Percentiles rank a stretch among this genome's conserved stretches.
Evolutionary conservation across 2,797 vertebrate genomes (phyloP).

Genomic region (Coccyzus lansbergi): DNA sequence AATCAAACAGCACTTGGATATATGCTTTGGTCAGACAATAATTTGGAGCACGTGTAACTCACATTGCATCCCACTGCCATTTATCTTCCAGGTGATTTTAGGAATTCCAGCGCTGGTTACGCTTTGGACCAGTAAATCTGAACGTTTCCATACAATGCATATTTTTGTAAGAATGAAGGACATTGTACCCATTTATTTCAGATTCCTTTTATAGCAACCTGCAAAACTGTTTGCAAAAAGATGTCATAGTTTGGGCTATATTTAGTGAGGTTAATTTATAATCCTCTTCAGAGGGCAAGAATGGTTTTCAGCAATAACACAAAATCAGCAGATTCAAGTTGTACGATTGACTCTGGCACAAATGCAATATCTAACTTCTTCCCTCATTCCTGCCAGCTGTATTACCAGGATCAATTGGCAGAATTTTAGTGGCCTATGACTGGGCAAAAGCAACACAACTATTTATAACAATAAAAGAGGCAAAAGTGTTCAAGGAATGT

Average conservation of each 20-base stretch:
- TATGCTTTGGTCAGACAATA: neutral
- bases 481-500: neutral
- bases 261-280: constrained; percentile 17
- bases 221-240: constrained; percentile 19
- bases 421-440: neutral
- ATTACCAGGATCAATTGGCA: neutral
- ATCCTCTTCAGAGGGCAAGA: neutral
- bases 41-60: neutral
- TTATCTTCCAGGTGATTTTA: constrained; percentile 26
- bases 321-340: neutral
- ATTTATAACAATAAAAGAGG: neutral
- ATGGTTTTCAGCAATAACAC: neutral
- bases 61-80: neutral
- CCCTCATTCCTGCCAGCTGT: neutral
- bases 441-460: neutral
- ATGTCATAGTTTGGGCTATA: neutral
- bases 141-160: neutral
- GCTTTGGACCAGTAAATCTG: constrained; percentile 43
- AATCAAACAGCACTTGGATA: neutral
- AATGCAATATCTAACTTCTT: neutral
- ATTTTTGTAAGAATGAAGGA: constrained; percentile 30
- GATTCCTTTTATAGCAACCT: constrained; percentile 21
- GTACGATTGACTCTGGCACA: neutral
- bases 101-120: constrained; percentile 31
- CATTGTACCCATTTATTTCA: constrained; percentile 11